Conservation (phyloP, 1,140 invertebrate species). For the Solenopsis fugax region DNA sequence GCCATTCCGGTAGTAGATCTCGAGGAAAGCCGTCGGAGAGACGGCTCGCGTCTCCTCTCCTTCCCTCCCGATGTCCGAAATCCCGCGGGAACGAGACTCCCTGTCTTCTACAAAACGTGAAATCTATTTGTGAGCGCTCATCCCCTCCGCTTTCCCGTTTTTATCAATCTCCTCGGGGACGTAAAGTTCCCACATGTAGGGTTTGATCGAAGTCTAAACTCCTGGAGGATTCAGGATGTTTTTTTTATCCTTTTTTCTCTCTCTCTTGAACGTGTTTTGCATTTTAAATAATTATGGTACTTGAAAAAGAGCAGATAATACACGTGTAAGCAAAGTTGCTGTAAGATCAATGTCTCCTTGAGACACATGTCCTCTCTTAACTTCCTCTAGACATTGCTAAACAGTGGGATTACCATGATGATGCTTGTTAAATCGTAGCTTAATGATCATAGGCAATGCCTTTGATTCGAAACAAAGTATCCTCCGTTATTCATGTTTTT, state of each 20-base stretch:
- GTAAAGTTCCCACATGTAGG: neutral
- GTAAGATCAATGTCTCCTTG: conserved; percentile 43
- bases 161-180: neutral
- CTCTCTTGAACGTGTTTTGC: neutral
- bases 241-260: neutral
- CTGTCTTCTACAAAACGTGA: too few species aligned
- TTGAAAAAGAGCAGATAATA: neutral
- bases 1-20: conserved; percentile 57
- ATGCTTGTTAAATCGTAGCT: neutral
- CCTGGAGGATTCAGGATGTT: neutral
- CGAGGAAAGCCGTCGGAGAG: conserved; percentile 55
- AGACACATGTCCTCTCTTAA: neutral
- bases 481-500: conserved; percentile 19
- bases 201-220: neutral
- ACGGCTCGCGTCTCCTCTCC: conserved; percentile 5
- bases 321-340: neutral
- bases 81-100: neutral
- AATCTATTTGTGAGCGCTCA: too few species aligned
- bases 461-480: conserved; percentile 28
- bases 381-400: conserved; percentile 10
- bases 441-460: conserved; percentile 27
- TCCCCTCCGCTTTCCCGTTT: neutral
- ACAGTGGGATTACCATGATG: conserved; percentile 35
- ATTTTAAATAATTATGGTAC: neutral
- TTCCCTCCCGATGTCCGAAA: too few species aligned